A percentile compares a stretch with the other conserved stretches of the same genome.
Evolutionary conservation across 2,888 invertebrate species (phyloP).

Genomic region (Pogonocherus hispidulus): DNA sequence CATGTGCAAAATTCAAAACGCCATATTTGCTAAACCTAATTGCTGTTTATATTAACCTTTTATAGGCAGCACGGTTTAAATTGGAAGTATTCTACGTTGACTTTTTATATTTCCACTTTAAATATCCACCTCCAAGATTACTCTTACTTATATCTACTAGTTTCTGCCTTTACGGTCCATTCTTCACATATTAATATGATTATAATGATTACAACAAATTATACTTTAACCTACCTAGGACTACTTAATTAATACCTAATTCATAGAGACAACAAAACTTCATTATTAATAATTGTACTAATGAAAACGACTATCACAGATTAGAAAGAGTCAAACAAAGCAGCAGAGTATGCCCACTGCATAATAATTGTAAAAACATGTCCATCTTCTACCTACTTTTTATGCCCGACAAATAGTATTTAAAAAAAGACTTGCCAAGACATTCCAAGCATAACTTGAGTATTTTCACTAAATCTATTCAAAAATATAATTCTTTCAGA

Average conservation of each 20-base stretch:
- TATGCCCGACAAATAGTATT: background rate
- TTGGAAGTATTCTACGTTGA: conserved; percentile 36
- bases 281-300: conserved; percentile 29
- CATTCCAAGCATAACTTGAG: background rate
- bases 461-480: background rate
- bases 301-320: conserved; percentile 47
- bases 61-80: conserved; percentile 50
- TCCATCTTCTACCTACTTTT: background rate
- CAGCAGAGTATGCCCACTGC: conserved; percentile 4
- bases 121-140: conserved; percentile 12
- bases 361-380: conserved; percentile 4
- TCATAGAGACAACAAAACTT: conserved; percentile 21
- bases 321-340: conserved; percentile 41
- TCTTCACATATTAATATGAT: conserved; percentile 15
- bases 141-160: conserved; percentile 21
- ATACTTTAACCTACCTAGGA: conserved; percentile 18
- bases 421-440: background rate
- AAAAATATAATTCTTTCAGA: background rate
- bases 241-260: conserved; percentile 12
- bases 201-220: conserved; percentile 12
- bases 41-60: conserved; percentile 32
- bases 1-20: conserved; percentile 48
- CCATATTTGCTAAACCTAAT: conserved; percentile 44
- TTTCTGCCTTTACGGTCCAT: conserved; percentile 32
- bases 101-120: conserved; percentile 39